These are phyloP conservation scores for Caenorhabditis imperialis DNA, from an alignment of 2,888 invertebrate genomes.

Conservation along the genomic window DNA sequence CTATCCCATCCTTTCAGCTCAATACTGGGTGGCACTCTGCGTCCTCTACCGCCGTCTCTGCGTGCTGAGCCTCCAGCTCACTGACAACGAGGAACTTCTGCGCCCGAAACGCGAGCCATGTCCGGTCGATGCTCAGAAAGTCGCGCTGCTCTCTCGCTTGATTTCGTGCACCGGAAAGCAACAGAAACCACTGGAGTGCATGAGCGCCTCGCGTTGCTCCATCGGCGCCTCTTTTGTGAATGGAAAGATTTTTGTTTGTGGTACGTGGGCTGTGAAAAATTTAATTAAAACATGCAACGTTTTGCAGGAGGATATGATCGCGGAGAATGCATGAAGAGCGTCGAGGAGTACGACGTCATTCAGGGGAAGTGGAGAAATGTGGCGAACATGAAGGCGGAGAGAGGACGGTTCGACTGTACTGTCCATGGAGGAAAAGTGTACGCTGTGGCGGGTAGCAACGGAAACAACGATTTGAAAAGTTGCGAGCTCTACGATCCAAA, in stretches of 20 bases:
- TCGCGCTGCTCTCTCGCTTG: slow-evolving; percentile 62
- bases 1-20: slow-evolving; percentile 52
- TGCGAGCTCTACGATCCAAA: slow-evolving; percentile 83
- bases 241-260: slow-evolving; percentile 86
- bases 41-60: slow-evolving; percentile 83
- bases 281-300: slow-evolving; percentile 5
- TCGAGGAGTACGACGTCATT: slow-evolving; percentile 83
- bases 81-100: slow-evolving; percentile 72
- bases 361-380: slow-evolving; percentile 84
- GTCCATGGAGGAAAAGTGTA: slow-evolving; percentile 81
- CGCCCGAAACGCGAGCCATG: slow-evolving; percentile 44
- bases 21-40: slow-evolving; percentile 83
- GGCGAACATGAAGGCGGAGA: slow-evolving; percentile 85
- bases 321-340: slow-evolving; percentile 86
- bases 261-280: slow-evolving; percentile 78
- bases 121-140: slow-evolving; percentile 49
- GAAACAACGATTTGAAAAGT: slow-evolving; percentile 86
- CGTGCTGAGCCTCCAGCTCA: slow-evolving; percentile 80
- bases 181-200: slow-evolving; percentile 81
- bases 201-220: slow-evolving; percentile 85
- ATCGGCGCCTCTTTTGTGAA: slow-evolving; percentile 85
- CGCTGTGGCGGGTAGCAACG: slow-evolving; percentile 87
- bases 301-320: slow-evolving; percentile 86
- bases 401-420: slow-evolving; percentile 87
- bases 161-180: slow-evolving; percentile 63